Evolutionary conservation across 2,888 invertebrate genomes (phyloP).

Genomic region (Odontothrips loti): DNA sequence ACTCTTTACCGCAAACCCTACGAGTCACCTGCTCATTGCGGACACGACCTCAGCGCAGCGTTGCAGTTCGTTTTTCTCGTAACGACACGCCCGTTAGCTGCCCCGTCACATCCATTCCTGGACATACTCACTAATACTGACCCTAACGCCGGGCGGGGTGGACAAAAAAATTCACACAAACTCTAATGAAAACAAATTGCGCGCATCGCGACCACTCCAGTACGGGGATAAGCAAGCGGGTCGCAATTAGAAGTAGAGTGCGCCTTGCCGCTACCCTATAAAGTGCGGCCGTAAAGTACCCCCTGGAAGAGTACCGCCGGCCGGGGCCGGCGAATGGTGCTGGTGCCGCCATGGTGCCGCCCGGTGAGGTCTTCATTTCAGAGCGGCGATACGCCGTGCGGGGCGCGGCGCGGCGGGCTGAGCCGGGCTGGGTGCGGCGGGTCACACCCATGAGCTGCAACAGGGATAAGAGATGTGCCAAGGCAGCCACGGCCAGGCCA

Average conservation of each 20-base stretch:
- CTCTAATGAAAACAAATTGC: neutral
- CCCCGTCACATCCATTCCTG: no score
- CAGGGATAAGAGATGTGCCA: neutral
- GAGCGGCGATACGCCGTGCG: neutral
- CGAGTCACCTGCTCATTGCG: no score
- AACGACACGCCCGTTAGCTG: no score
- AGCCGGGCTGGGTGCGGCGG: constrained; percentile 7
- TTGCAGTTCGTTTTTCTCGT: no score
- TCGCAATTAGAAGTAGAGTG: constrained; percentile 18
- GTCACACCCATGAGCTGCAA: constrained; percentile 5
- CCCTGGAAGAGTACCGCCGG: neutral
- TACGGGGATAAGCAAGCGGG: neutral
- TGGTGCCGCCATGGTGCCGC: neutral
- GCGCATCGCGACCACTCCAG: neutral
- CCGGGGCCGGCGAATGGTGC: neutral
- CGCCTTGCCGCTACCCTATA: constrained; percentile 21
- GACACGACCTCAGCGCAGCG: no score
- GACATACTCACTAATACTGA: no score
- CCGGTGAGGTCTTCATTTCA: constrained; percentile 18
- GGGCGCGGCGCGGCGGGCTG: neutral
- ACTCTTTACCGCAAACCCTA: no score
- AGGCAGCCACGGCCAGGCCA: no score
- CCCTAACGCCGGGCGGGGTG: neutral
- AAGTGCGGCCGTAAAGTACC: constrained; percentile 19
- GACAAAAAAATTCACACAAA: neutral